Percentiles rank a stretch among this genome's conserved stretches.
Conservation (phyloP, 2,797 vertebrate species). For the Rhincodon typus region DNA sequence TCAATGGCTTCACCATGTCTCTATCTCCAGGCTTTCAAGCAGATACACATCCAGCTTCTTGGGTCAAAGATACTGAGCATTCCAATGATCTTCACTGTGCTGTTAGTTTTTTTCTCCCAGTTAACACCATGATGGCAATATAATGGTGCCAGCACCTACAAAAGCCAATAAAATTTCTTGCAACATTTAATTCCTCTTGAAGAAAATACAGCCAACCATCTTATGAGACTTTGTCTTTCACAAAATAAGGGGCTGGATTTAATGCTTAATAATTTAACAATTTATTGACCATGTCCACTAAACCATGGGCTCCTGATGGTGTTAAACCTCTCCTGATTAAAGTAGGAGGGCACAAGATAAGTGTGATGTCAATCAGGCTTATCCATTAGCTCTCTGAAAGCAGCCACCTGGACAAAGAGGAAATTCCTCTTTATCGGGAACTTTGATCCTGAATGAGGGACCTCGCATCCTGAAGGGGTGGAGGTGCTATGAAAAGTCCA, state of each 20-base stretch:
- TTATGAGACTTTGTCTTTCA: neutral
- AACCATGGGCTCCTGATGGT: too few species aligned
- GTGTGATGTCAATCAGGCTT: too few species aligned
- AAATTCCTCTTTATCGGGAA: too few species aligned
- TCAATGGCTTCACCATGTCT: neutral
- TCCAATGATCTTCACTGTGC: neutral
- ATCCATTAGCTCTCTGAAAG: too few species aligned
- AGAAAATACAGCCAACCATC: neutral
- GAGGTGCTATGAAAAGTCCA: too few species aligned
- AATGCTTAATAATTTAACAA: too few species aligned
- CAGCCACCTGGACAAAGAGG: too few species aligned
- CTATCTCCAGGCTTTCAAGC: neutral
- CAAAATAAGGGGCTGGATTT: neutral
- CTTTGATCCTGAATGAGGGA: too few species aligned
- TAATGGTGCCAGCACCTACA: neutral
- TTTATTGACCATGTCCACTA: too few species aligned
- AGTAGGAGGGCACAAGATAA: too few species aligned
- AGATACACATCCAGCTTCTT: neutral
- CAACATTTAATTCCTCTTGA: neutral
- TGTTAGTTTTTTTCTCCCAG: neutral
- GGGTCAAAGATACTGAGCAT: neutral
- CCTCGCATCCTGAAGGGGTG: too few species aligned
- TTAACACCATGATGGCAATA: neutral
- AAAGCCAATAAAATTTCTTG: neutral
- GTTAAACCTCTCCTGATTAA: too few species aligned